Base-by-base conservation (phyloP, 2,888 invertebrate species). In the Nasonia oneida region DNA sequence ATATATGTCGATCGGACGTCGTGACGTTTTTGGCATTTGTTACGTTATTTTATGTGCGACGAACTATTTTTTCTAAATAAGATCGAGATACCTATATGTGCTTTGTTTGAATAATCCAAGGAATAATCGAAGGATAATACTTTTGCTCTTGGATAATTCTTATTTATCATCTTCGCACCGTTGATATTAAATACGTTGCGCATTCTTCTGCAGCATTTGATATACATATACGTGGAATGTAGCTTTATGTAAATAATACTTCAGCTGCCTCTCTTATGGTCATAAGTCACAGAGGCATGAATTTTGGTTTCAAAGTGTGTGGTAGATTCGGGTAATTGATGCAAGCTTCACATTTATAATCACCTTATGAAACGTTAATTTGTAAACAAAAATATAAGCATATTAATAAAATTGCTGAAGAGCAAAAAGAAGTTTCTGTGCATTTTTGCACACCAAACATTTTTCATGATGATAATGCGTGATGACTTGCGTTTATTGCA, bases 21-120 rank as follows among this genome's bases (percentile, higher is more conserved):
- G 61, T 81, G 71, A 81, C 47, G 61, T 18, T 57, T 29, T 61
- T 61, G 61, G 61, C 73, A 37, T 73, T 73, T 47, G 23, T 74
- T 81, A 47, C 53, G 39, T 5, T 53, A 23, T 71, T 80, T 71
- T 80, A 29, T 29, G 47, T 64, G 29, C 15, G 15, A 53, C 6
- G 53, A 64, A 12, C 23, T 33, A 29, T 29, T 29, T 47, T 64
- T 78, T 64, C 2, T 5, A 37, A 37, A 37, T 37, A 37, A 37
- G 37, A 37, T 47, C 14, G 37, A 39, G 15, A n/a, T 37, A 53
- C 15, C 5, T 3, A 53, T 15, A 53, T 1, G 15, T 18, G 53
- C 5, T 53, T 14, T 14, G 18, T 53, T 53, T 6, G 1, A 29
- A 29, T 29, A 29, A 29, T 29, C 29, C 29, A 29, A 29, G 29